Evolutionary conservation across 2,113 vertebrate species (phyloP), one percentile per base, ranked within the genome.

Genomic region (Hippocampus mohnikei): DNA sequence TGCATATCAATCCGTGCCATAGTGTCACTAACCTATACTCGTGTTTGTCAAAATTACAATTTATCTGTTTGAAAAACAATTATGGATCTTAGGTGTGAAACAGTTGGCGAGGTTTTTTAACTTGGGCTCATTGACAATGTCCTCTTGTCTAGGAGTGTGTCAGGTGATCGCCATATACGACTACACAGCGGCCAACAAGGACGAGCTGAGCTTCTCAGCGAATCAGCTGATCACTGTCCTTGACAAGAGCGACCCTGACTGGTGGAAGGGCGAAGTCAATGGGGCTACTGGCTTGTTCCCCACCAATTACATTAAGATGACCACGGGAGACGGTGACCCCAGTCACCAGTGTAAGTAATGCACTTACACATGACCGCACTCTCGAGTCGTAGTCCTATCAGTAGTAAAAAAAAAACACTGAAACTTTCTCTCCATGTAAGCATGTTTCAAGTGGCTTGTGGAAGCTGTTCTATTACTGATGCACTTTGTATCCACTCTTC

Each of bases 141-240:
- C 21, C 44, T 48, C 13, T 33, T 66, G 15, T 53, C 10, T 33
- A n/a, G 69, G 76, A 98, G 95, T 94, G 8, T 96, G 95, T 77
- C 96, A 98, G 73, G 96, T 99, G 72, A 96, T 96, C 2, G 94
- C 97, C 2, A 94, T 98, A 89, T 99, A 99, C 0, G 96, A 99
- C 86, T 99, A 98, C 66, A 77, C 62, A 0, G 96, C 96, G 0
- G 94, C 93, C 83, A 99, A 96, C 1, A 89, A 92, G 79, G 96
- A 98, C 0, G 97, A 99, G 85, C 93, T 99, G 71, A 98, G 89
- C 78, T 98, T 99, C 91, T 93, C 93, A 79, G 95, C 95, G 86
- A 94, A 94, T 65, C 97, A 99, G 67, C 85, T 96, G 58, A 96
- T 99, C 66, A 96, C 90, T 16, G 95, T 99, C 16, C 81, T 96